Base-by-base conservation (phyloP, 2,113 vertebrate species). In the Caloenas nicobarica region DNA sequence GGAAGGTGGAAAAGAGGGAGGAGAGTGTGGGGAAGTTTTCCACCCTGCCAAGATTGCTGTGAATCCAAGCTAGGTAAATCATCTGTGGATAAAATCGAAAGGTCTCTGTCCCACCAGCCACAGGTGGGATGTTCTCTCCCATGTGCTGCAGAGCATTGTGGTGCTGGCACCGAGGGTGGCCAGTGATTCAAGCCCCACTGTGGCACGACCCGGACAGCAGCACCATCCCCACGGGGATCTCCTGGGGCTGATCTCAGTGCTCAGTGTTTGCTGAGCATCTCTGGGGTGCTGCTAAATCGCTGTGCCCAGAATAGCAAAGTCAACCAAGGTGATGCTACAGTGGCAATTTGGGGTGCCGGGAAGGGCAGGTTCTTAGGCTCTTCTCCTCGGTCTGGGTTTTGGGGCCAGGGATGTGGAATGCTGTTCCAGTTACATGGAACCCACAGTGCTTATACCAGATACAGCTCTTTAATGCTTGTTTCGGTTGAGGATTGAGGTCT, bases 151-250 rank as follows among this genome's bases (percentile, higher is more conserved):
- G 84, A 48, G 77, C 81, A 16, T 2, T 3, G 1, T n/a, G 80
- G 50, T 0, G 2, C 61, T 85, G 79, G 81, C 76, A n/a, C 38
- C 0, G 4, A 31, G 29, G 71, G n/a, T 0, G 4, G 29, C 3
- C n/a, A 71, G 54, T 9, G 15, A 15, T 2, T 46, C 14, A 28
- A 81, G 8, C 26, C 62, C 38, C 3, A 3, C 29, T 3, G 3
- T n/a, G 36, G 28, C 66, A 33, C 0, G 0, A 22, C 57, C 70
- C 0, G 0, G 69, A 10, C 13, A 68, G 81, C 42, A 17, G 64
- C 60, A 42, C 56, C 16, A 0, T 42, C 58, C 38, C 73, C 18
- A 4, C 0, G 1, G 36, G 46, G 14, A 50, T 40, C 8, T 70
- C 33, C 84, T 2, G 0, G 1, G 56, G 46, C 60, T 78, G 51